Percentiles rank a stretch among this genome's conserved stretches.
Conservation (phyloP, 2,797 vertebrate species). For the Cirrhinus molitorella region DNA sequence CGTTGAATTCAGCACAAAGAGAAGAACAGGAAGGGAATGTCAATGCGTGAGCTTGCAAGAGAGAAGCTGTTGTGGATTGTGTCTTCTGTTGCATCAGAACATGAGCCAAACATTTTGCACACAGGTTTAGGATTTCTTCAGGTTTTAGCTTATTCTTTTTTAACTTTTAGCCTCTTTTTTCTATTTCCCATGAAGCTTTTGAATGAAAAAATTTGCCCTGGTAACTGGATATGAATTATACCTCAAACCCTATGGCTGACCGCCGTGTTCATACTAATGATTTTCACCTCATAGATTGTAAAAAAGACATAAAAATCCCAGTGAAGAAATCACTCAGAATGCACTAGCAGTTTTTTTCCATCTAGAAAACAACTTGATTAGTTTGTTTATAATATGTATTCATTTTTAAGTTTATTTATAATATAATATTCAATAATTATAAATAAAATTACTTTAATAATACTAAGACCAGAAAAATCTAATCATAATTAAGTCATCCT, state of each 20-base stretch:
- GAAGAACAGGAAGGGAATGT: background rate
- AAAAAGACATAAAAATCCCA: too few species aligned
- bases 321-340: too few species aligned
- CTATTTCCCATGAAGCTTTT: background rate
- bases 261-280: background rate
- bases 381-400: too few species aligned
- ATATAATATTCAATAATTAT: background rate
- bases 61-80: background rate
- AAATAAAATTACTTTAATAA: background rate
- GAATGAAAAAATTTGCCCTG: background rate
- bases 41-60: background rate
- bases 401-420: too few species aligned
- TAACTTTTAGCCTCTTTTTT: background rate
- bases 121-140: background rate
- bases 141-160: background rate
- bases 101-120: background rate
- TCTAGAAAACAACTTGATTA: too few species aligned
- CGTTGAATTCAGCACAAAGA: constrained; percentile 4
- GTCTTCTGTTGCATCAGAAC: background rate
- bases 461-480: background rate
- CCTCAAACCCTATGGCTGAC: background rate
- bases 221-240: background rate
- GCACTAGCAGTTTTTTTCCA: too few species aligned
- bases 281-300: background rate
- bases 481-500: background rate